A percentile compares a stretch with the other conserved stretches of the same genome.
These are phyloP conservation scores for Setipinna tenuifilis DNA, from an alignment of 2,797 vertebrate genomes.

Conservation along the genomic window DNA sequence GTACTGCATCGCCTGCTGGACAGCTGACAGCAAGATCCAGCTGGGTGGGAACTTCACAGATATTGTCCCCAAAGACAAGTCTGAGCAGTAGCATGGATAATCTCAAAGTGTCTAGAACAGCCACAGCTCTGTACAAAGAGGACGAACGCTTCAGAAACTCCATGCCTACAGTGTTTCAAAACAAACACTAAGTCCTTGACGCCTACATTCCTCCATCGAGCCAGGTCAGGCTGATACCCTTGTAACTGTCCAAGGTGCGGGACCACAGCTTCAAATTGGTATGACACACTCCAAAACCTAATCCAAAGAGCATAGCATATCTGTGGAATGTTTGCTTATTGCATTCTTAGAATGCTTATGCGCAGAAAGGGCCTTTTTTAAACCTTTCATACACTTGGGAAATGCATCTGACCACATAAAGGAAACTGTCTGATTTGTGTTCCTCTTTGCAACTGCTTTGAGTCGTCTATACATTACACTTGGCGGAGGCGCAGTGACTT, in stretches of 20 bases:
- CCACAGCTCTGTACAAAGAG: slow-evolving; percentile 23
- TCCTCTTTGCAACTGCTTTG: background rate
- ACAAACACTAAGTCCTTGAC: slow-evolving; percentile 36
- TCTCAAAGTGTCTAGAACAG: slow-evolving; percentile 35
- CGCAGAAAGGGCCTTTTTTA: background rate
- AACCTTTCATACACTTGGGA: background rate
- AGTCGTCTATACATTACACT: background rate
- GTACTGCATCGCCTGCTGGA: background rate
- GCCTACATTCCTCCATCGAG: background rate
- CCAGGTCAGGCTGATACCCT: background rate
- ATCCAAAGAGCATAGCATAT: background rate
- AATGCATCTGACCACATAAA: background rate
- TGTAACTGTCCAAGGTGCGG: background rate
- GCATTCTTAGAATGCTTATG: background rate
- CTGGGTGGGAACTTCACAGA: slow-evolving; percentile 26
- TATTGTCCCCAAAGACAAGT: slow-evolving; percentile 32
- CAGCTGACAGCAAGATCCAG: slow-evolving; percentile 28
- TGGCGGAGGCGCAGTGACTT: background rate
- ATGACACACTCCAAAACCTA: background rate
- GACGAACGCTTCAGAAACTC: slow-evolving; percentile 33
- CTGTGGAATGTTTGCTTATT: background rate
- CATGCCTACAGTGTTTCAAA: slow-evolving; percentile 33
- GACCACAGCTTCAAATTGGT: background rate
- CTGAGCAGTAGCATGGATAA: slow-evolving; percentile 33
- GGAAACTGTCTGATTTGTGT: background rate